Percentiles rank a stretch among this genome's conserved stretches.
These are phyloP conservation scores for Calidris pygmaea DNA, from an alignment of 2,113 vertebrate species.

Conservation along the genomic window DNA sequence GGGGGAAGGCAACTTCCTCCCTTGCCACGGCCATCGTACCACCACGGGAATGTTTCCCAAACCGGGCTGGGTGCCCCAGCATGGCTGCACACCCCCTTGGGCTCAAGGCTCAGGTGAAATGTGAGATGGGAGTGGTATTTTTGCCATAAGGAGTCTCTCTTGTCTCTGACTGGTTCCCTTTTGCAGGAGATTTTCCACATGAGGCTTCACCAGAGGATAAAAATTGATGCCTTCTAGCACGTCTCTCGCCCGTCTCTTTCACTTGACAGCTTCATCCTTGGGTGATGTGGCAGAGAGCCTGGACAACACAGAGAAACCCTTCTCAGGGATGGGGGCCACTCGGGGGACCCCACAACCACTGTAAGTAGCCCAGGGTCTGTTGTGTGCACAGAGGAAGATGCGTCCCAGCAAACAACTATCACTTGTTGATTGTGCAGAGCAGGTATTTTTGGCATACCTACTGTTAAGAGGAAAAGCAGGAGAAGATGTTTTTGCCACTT, in stretches of 20 bases:
- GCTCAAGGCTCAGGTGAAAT: not conserved
- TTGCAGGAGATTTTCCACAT: not conserved
- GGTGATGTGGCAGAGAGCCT: not conserved
- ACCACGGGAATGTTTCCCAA: rapidly evolving
- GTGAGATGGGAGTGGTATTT: not conserved
- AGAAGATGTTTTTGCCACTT: not conserved
- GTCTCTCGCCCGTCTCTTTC: rapidly evolving
- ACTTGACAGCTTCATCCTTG: not conserved
- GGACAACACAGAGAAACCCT: not conserved
- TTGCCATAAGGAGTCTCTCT: not conserved
- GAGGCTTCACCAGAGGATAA: not conserved
- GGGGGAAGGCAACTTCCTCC: not conserved
- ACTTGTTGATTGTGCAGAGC: not conserved
- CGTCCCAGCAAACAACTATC: not conserved
- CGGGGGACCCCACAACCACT: not conserved
- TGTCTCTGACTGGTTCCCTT: not conserved
- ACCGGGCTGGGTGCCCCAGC: not conserved
- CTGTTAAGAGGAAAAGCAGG: not conserved
- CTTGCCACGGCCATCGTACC: no score
- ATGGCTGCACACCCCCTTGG: not conserved
- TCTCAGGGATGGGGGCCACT: not conserved
- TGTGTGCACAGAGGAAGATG: rapidly evolving
- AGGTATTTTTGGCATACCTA: not conserved
- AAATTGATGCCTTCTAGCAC: rapidly evolving
- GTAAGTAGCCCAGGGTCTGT: not conserved